Base-by-base conservation (phyloP, 2,888 invertebrate species). In the Octodonta nipae region DNA sequence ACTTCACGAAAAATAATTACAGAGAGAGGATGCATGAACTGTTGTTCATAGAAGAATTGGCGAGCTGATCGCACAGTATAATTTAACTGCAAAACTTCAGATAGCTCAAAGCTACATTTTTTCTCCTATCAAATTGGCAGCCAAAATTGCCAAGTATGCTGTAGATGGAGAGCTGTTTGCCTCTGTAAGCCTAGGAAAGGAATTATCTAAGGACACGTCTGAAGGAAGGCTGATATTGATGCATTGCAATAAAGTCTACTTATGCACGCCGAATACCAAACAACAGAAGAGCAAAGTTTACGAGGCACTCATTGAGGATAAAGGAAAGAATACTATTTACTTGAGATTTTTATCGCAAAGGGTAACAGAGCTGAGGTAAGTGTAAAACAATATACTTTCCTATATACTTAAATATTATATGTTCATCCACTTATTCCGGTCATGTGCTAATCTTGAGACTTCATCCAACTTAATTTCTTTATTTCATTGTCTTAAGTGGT, bases 191-290 rank as follows among this genome's bases (percentile, higher is more conserved):
- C 60, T 84, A 24, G 74, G 75, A 13, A 76, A 78, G 50, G 78
- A 79, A 50, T 66, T 86, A 26, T 82, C 82, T 0, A 85, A 85
- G 55, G 86, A 86, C 53, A 82, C 84, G 3, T 75, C 80, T 7
- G 80, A 82, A 28, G 86, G 86, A 1, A 68, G 84, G 14, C 64
- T 86, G 8, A 77, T 86, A 37, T 61, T 85, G 10, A 78, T 78
- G 50, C 81, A 80, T 49, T 84, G 83, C 52, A 75, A 73, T 37
- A 72, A 72, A 22, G 75, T 83, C 5, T 70, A 48, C 40, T 32
- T 68, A 66, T 22, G 63, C 59, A 32, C 47, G 1, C 37, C 31
- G 6, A 36, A 38, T 26, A 29, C 13, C 26, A 42, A 37, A 1
- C 20, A 31, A n/a, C 11, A 7, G 1, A 63, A 59, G 35, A 60